Base-by-base conservation (phyloP, 2,888 invertebrate species). In the Rambutsinella grinnellia region DNA sequence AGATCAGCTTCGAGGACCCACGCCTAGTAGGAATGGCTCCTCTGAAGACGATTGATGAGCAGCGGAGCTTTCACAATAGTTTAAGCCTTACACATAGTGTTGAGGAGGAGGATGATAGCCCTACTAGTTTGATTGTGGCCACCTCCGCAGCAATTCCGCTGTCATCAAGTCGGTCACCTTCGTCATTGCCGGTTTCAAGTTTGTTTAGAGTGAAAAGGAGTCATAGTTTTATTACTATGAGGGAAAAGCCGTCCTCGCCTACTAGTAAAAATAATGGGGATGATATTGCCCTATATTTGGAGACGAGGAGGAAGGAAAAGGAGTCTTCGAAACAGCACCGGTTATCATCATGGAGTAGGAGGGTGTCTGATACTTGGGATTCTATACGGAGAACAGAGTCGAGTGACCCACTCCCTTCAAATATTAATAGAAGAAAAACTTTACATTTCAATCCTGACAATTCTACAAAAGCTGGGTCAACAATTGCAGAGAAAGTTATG, bases 321-420 rank as follows among this genome's bases (percentile, higher is more conserved):
- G n/a, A 26, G 27, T 51, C 13, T 13, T 46, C 36, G 44, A 28
- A 24, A 60, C 3, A 63, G 57, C 13, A 36, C 13, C 36, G 36
- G 36, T 86, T 90, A 79, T 89, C 90, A 6, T 90, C 90, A 36
- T 90, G 90, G 90, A 89, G 90, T 58, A 89, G 87, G 84, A 89
- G 88, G 85, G 89, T 90, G 79, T 90, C 90, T 57, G 87, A 88
- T 84, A 89, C 89, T 85, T 90, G 90, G 89, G 90, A 90, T 78
- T 89, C 90, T 82, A 85, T 91, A 75, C 90, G 89, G 84, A 87
- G 90, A 69, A 88, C 89, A 68, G 90, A 90, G 81, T 90, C 90
- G 51, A 88, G 89, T 1, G 90, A 91, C 83, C 85, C 53, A 3
- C 44, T 76, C 0, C 28, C 65, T 26, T 65, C 58, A 89, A 75